A percentile compares a stretch with the other conserved stretches of the same genome.
phyloP scores from a whole-genome alignment of 2,888 invertebrate genomes.

The Drosophila quinaria region DNA sequence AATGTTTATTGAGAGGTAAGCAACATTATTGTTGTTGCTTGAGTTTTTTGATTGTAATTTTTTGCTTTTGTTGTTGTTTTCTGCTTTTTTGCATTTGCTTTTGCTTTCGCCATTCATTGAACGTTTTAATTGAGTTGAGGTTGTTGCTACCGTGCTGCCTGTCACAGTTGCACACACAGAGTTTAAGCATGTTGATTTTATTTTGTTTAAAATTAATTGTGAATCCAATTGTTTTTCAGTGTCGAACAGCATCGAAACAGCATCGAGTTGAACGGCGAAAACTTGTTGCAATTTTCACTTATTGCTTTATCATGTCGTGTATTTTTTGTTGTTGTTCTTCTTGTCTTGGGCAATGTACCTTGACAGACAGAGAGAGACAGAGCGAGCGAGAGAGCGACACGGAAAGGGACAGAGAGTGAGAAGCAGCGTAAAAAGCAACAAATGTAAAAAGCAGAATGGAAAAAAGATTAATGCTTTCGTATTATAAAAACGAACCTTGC shows the following conservation, averaged over 20 bases:
- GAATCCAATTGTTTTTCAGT: conserved; percentile 66
- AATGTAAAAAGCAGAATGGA: conserved; percentile 11
- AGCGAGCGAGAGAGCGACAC: background rate
- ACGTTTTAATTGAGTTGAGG: conserved; percentile 74
- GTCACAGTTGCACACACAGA: conserved; percentile 28
- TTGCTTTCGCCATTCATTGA: conserved; percentile 44
- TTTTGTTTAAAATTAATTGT: conserved; percentile 69
- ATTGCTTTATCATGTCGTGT: conserved; percentile 73
- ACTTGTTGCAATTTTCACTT: conserved; percentile 76
- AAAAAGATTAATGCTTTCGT: conserved; percentile 56
- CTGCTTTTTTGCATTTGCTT: conserved; percentile 18
- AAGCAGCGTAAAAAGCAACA: conserved; percentile 1
- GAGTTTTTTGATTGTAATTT: conserved; percentile 25
- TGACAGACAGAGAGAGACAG: conserved; percentile 15
- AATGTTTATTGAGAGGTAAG: conserved; percentile 55
- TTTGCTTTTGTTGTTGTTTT: background rate
- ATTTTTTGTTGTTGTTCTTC: conserved; percentile 31
- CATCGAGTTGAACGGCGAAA: conserved; percentile 41
- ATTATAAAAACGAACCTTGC: conserved; percentile 41
- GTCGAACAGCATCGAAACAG: conserved; percentile 33
- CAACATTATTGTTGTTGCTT: conserved; percentile 43
- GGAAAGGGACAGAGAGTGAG: background rate
- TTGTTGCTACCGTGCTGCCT: conserved; percentile 26
- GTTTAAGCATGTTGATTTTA: conserved; percentile 53
- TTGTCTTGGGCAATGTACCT: conserved; percentile 45